These are phyloP conservation scores for Entelurus aequoreus DNA, from an alignment of 2,113 vertebrate species.

Conservation along the genomic window DNA sequence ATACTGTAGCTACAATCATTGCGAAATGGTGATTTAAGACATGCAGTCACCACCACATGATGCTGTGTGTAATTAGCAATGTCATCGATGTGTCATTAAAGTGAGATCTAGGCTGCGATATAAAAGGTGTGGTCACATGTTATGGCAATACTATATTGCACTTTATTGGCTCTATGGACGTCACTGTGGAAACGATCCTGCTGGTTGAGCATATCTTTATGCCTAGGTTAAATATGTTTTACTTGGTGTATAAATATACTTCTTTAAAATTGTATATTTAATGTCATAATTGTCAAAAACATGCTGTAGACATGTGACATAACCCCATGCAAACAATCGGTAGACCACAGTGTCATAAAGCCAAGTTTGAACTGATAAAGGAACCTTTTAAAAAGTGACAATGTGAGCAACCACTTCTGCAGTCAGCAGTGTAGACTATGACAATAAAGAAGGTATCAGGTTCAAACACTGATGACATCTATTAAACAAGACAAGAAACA, in stretches of 20 bases:
- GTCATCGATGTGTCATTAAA: constrained; percentile 7
- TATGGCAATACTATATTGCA: no score
- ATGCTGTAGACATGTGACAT: not conserved
- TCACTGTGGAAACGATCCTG: not conserved
- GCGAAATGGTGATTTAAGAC: constrained; percentile 24
- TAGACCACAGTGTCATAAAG: no score
- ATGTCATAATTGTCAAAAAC: not conserved
- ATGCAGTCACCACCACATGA: not conserved
- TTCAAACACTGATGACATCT: not conserved
- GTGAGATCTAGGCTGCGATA: constrained; percentile 4
- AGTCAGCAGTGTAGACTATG: not conserved
- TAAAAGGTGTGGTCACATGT: not conserved
- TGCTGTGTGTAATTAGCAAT: no score
- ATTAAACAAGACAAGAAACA: no score
- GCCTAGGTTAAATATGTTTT: no score
- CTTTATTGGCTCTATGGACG: not conserved
- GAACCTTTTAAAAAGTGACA: no score
- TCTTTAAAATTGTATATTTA: no score
- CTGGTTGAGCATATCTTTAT: not conserved
- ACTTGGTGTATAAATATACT: no score
- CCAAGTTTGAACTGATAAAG: no score
- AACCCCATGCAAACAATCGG: no score
- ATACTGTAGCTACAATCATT: not conserved
- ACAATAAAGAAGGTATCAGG: not conserved
- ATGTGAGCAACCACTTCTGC: not conserved